A percentile compares a stretch with the other conserved stretches of the same genome.
Evolutionary conservation across 2,888 invertebrate species (phyloP).

Genomic region (Acanthococcus lagerstroemiae): DNA sequence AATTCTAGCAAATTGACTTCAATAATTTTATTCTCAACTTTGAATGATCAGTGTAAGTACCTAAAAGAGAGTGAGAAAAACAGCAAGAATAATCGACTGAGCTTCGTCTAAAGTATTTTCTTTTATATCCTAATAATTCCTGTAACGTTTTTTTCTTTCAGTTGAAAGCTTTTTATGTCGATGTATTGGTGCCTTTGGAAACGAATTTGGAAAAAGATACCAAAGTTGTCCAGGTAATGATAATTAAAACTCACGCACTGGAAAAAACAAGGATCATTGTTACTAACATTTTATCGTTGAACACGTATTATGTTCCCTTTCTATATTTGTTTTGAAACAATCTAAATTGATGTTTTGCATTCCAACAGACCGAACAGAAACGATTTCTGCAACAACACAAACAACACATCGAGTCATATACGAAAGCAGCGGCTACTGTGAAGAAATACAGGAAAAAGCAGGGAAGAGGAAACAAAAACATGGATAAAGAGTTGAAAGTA

Average conservation of each 20-base stretch:
- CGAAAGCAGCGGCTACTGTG: constrained; percentile 80
- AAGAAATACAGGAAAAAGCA: constrained; percentile 73
- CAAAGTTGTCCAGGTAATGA: constrained; percentile 71
- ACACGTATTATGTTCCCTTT: constrained; percentile 6
- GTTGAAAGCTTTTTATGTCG: constrained; percentile 90
- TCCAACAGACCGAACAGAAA: constrained; percentile 74
- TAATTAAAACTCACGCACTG: not conserved
- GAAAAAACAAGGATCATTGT: not conserved
- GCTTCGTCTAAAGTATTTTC: too few species aligned
- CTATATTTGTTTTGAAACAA: not conserved
- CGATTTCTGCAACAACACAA: constrained; percentile 89
- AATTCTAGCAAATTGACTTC: too few species aligned
- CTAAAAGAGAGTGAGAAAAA: too few species aligned
- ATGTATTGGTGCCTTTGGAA: constrained; percentile 82
- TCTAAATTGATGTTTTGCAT: constrained; percentile 32
- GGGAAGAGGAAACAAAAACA: constrained; percentile 60
- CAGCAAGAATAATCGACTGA: too few species aligned
- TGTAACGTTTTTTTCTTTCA: constrained; percentile 43
- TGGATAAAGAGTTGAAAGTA: constrained; percentile 86
- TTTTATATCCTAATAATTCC: not conserved
- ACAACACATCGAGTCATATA: constrained; percentile 77
- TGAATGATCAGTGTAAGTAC: too few species aligned
- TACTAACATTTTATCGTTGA: too few species aligned
- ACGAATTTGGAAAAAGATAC: constrained; percentile 89
- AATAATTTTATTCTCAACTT: too few species aligned